These are phyloP conservation scores for Euzetes globulus DNA, from an alignment of 2,888 invertebrate species.

Conservation along the genomic window DNA sequence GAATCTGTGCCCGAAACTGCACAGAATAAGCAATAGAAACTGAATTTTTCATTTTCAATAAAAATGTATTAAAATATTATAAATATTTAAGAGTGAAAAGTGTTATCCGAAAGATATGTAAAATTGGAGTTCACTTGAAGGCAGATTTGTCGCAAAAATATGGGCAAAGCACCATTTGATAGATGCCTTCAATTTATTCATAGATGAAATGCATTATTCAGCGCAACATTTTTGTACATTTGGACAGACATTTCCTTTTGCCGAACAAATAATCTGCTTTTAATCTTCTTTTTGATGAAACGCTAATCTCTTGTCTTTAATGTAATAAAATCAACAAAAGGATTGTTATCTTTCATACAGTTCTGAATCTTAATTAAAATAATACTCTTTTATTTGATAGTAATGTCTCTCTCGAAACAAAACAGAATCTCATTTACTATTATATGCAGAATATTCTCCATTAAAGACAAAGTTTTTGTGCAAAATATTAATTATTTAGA, in stretches of 20 bases:
- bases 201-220: slow-evolving; percentile 3
- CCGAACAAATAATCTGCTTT: slow-evolving; percentile 6
- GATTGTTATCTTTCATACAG: not conserved
- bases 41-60: no score
- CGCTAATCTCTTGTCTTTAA: slow-evolving; percentile 16
- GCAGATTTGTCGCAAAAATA: not conserved
- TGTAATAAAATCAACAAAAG: not conserved
- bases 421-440: not conserved
- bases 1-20: no score
- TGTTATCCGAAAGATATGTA: no score
- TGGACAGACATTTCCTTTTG: slow-evolving; percentile 7
- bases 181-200: not conserved
- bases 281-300: slow-evolving; percentile 23
- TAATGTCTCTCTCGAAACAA: not conserved
- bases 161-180: not conserved
- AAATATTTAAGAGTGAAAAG: no score
- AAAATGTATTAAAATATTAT: no score
- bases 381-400: not conserved
- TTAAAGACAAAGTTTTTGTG: not conserved
- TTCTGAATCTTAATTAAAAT: slow-evolving; percentile 28
- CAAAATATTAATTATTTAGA: not conserved
- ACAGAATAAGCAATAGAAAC: no score
- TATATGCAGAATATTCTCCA: not conserved
- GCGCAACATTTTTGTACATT: not conserved
- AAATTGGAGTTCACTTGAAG: no score